Evolutionary conservation across 2,888 invertebrate genomes (phyloP).

Genomic region (Frankliniella fusca): DNA sequence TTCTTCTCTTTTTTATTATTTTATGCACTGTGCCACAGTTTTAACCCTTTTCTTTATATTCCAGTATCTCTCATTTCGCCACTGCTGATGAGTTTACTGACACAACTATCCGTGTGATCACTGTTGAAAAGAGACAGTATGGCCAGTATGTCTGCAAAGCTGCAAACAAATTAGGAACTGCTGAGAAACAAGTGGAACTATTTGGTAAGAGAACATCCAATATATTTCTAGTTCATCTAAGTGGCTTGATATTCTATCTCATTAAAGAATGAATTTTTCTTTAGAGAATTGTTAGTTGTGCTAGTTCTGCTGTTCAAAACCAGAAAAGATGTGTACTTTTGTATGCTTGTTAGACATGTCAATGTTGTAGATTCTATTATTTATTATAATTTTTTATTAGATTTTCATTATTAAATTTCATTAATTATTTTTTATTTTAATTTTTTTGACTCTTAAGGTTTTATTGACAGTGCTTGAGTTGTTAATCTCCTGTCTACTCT

Average conservation of each 20-base stretch:
- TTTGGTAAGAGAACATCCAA: constrained; percentile 60
- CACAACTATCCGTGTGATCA: constrained; percentile 81
- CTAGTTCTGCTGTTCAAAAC: background rate
- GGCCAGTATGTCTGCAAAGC: constrained; percentile 83
- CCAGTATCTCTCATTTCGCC: constrained; percentile 81
- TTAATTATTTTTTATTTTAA: background rate
- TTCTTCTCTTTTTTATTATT: constrained; percentile 31
- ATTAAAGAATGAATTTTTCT: too few species aligned
- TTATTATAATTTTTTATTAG: constrained; percentile 27
- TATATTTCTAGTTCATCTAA: too few species aligned
- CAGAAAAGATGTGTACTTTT: too few species aligned
- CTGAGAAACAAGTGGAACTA: constrained; percentile 73
- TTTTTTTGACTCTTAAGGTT: background rate
- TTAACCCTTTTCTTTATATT: constrained; percentile 36
- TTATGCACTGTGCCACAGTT: background rate
- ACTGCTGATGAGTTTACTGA: constrained; percentile 90
- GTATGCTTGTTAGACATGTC: too few species aligned
- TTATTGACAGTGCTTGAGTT: constrained; percentile 6
- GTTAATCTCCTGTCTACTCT: constrained; percentile 14
- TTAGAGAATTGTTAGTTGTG: too few species aligned
- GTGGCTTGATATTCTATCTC: too few species aligned
- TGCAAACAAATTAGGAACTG: constrained; percentile 78
- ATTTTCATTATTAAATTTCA: constrained; percentile 16
- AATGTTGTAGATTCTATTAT: constrained; percentile 27
- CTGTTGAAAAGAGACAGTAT: constrained; percentile 85